These are phyloP conservation scores for Muscicapa comitata DNA, from an alignment of 2,797 vertebrate genomes.

Conservation along the genomic window DNA sequence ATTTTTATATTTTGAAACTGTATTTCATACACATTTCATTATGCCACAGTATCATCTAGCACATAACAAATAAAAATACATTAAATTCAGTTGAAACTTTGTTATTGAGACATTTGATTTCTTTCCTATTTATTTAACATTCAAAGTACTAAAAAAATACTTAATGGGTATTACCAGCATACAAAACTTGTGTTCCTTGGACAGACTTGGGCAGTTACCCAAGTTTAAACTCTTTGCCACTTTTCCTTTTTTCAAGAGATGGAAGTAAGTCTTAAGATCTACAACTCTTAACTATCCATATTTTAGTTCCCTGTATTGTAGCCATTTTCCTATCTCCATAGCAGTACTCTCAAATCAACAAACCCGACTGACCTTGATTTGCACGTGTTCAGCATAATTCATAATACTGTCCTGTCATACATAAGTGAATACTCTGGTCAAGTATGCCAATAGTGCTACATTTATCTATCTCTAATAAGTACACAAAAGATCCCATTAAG, in stretches of 20 bases:
- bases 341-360: not conserved
- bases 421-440: not conserved
- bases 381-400: accelerated
- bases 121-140: not conserved
- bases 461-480: not conserved
- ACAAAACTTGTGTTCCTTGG: slow-evolving; percentile 11
- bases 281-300: not conserved
- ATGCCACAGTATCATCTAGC: not conserved
- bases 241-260: slow-evolving; percentile 41
- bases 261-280: not conserved
- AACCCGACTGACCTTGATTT: not conserved
- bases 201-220: not conserved
- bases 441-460: not conserved
- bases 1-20: not conserved
- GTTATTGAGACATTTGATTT: not conserved
- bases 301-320: not conserved
- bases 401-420: accelerated
- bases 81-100: not conserved
- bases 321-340: not conserved
- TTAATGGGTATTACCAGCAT: not conserved
- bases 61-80: not conserved
- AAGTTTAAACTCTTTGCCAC: not conserved
- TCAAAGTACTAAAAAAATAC: not conserved
- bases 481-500: not conserved
- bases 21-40: not conserved